Base-by-base conservation (phyloP, 2,797 vertebrate genomes). In the Hylomyscus alleni region DNA sequence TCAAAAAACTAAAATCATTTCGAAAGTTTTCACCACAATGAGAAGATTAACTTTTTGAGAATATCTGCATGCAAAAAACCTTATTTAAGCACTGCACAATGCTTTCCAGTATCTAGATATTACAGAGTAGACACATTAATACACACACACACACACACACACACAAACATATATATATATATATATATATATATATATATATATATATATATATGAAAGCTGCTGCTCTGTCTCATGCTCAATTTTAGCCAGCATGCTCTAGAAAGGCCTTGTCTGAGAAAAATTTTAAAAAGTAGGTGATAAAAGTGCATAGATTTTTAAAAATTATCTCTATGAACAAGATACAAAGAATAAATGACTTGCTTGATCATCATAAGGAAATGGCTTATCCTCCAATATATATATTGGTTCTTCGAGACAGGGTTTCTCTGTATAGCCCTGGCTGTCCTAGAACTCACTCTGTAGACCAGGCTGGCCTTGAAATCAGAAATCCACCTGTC, bases 331-430 rank as follows among this genome's bases (percentile, higher is more conserved):
- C 17, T 65, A 12, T 29, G n/a, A 80, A 82, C 19, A 73, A 0
- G 2, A 29, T 31, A 26, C 24, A 34, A 44, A 77, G 17, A 92
- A 69, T 50, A 82, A 93, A 82, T 44, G 20, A 85, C 10, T 29
- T 76, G 15, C 8, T n/a, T 60, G 12, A 24, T 56, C 10, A 14
- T 52, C 67, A 54, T 8, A 62, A 65, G 5, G 69, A 8, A 65
- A 91, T 91, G 22, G 87, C 40, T 75, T 89, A 44, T 20, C 37
- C n/a, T n/a, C n/a, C n/a, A n/a, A n/a, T n/a, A n/a, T n/a, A n/a
- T n/a, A n/a, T n/a, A n/a, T n/a, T n/a, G n/a, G n/a, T n/a, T n/a
- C n/a, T n/a, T n/a, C n/a, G n/a, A n/a, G n/a, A n/a, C n/a, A n/a
- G n/a, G n/a, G n/a, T n/a, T n/a, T n/a, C n/a, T n/a, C n/a, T n/a